These are phyloP conservation scores for Lamellibrachia luymesi DNA, from an alignment of 1,140 invertebrate species.

Conservation along the genomic window DNA sequence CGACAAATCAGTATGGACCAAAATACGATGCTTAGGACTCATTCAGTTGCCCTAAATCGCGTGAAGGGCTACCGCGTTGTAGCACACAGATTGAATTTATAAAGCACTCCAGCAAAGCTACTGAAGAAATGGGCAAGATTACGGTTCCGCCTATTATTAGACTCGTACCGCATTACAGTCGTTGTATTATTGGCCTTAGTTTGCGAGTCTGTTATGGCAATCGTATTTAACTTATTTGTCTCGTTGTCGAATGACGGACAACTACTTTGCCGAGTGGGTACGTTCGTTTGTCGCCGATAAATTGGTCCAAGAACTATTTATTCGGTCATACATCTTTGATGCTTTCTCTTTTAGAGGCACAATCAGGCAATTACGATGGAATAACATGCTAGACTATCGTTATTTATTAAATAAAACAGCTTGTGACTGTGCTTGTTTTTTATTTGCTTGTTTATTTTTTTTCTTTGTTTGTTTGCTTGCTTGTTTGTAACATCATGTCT, in stretches of 20 bases:
- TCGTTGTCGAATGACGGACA: neutral
- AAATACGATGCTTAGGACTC: neutral
- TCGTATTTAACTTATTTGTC: neutral
- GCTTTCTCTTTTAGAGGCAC: neutral
- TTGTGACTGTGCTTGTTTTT: too few species aligned
- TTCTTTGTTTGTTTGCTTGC: too few species aligned
- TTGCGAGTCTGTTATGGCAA: neutral
- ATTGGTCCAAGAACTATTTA: neutral
- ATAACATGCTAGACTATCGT: neutral
- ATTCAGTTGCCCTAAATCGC: neutral
- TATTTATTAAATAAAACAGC: neutral
- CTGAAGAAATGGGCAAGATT: neutral
- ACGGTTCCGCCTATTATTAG: too few species aligned
- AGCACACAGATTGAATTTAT: neutral
- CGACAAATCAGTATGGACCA: neutral
- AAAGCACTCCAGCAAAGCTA: neutral
- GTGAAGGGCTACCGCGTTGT: neutral
- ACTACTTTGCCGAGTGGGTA: neutral
- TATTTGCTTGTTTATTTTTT: too few species aligned
- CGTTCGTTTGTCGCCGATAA: neutral
- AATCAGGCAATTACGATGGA: neutral
- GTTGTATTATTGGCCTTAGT: neutral
- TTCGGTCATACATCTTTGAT: neutral
- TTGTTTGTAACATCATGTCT: too few species aligned
- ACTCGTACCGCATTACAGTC: neutral